Evolutionary conservation across 1,140 invertebrate species (phyloP), one percentile per base, ranked within the genome.

Genomic region (Musca vetustissima): DNA sequence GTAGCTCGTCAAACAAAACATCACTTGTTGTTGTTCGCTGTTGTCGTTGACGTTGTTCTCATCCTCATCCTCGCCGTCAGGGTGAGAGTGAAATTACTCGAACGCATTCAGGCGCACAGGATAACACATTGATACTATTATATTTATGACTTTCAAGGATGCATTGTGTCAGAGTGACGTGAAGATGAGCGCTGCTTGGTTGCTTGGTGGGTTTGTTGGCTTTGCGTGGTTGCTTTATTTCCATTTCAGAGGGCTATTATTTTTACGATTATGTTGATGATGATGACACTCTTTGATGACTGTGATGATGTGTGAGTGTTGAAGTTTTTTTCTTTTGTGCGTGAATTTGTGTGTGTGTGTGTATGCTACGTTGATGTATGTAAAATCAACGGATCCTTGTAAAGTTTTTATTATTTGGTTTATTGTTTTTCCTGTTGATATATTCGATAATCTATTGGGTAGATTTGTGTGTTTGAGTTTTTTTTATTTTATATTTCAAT

Each of bases 231-330:
- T 43, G 13, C 13, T 43, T 43, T 43, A 43, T 43, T 43, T 43
- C 36, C 36, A 25, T 68, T 43, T 43, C 36, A 13, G 36, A 43
- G 6, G 36, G 43, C 61, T 64, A 53, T 70, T 70, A 55, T 49
- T 76, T 73, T 79, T 76, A 79, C 74, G 75, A 75, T 79, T 73
- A 73, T 74, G 19, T 68, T 67, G 69, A 73, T 77, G 77, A 73
- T 68, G 69, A 66, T 64, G 55, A 67, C 66, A 48, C 21, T 70
- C 65, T 66, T 67, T 67, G 69, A 70, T 55, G 69, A 64, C 28
- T 61, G 50, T 43, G 36, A 47, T 59, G 65, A 50, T 66, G 36
- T 43, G 13, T 11, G 36, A 8, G n/a, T n/a, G n/a, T n/a, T n/a
- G n/a, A n/a, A n/a, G n/a, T n/a, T n/a, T n/a, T n/a, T n/a, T n/a